Conservation (phyloP, 2,888 invertebrate genomes). For the Entomobrya multifasciata region DNA sequence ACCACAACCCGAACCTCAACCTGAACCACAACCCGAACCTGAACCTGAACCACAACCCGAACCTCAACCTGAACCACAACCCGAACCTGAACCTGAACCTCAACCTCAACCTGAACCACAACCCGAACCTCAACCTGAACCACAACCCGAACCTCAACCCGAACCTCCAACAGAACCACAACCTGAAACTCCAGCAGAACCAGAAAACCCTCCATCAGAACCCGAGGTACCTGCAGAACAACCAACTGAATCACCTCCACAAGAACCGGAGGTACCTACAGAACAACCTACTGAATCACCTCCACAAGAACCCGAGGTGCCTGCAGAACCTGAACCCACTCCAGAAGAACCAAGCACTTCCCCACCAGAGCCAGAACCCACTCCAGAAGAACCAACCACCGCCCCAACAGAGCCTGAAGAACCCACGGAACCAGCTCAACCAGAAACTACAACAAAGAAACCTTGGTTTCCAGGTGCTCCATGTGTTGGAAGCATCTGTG, state of each 20-base stretch:
- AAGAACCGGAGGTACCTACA: background rate
- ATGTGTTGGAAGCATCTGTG: slow-evolving; percentile 50
- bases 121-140: background rate
- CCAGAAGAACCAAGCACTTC: background rate
- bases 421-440: background rate
- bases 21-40: background rate
- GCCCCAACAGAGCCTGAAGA: background rate
- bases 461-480: slow-evolving; percentile 39
- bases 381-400: slow-evolving; percentile 24
- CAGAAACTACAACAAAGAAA: slow-evolving; percentile 13
- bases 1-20: slow-evolving; percentile 12
- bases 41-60: background rate
- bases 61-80: background rate
- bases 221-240: background rate
- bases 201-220: background rate
- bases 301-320: background rate
- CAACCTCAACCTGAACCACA: background rate
- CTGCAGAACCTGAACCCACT: background rate
- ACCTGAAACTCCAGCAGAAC: slow-evolving; percentile 28
- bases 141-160: background rate
- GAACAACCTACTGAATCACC: background rate
- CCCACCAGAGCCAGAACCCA: background rate
- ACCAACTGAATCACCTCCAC: background rate
- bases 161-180: background rate
- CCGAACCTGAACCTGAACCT: background rate